Percentiles rank a stretch among this genome's conserved stretches.
These are phyloP conservation scores for Dasyornis broadbenti DNA, from an alignment of 2,113 vertebrate species.

Conservation along the genomic window DNA sequence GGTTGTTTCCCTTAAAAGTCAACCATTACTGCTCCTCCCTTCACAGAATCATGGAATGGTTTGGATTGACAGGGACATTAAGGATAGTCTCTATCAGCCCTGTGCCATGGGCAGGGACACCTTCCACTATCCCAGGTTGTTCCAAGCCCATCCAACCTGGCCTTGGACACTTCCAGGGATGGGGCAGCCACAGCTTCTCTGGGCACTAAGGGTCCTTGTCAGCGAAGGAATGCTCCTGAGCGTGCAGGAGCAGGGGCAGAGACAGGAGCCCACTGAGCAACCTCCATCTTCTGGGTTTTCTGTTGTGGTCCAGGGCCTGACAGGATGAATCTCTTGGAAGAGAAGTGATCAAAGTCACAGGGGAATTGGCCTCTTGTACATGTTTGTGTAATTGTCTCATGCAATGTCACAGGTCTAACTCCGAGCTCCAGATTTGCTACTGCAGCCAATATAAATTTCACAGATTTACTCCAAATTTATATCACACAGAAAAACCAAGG, in stretches of 20 bases:
- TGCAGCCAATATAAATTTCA: fast-evolving
- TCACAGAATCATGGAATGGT: neutral
- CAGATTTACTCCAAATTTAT: neutral
- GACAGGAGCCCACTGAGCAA: neutral
- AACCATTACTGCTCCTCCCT: neutral
- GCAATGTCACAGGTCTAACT: neutral
- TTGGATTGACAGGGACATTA: neutral
- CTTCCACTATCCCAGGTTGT: neutral
- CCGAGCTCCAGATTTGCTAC: neutral
- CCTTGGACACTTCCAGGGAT: neutral
- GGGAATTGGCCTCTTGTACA: fast-evolving
- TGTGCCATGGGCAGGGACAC: neutral
- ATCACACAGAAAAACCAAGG: neutral
- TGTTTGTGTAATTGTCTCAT: no score
- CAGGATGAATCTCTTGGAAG: neutral
- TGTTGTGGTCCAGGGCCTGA: neutral
- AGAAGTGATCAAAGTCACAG: neutral
- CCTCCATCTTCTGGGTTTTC: neutral
- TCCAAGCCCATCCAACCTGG: fast-evolving
- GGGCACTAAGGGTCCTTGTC: neutral
- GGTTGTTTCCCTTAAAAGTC: neutral
- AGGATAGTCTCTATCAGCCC: neutral
- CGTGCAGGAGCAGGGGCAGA: neutral
- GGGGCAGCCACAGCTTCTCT: neutral
- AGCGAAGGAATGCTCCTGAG: neutral